Percentiles rank a stretch among this genome's conserved stretches.
phyloP scores from a whole-genome alignment of 2,797 vertebrate genomes.

The Xyrichtys novacula region DNA sequence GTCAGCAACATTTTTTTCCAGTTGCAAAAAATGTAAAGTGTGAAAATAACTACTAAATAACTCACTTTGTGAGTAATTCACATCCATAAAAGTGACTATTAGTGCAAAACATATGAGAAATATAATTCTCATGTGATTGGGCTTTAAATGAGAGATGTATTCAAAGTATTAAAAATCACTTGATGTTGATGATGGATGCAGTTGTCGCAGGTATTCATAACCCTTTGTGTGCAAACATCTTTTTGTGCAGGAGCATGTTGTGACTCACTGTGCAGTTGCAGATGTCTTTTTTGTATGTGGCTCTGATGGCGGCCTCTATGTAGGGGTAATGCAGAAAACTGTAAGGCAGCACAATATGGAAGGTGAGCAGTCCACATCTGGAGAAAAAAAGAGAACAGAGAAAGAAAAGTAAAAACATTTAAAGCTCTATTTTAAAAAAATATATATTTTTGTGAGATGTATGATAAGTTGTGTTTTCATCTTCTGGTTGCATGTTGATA shows the following conservation, averaged over 20 bases:
- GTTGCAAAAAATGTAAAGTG: no score
- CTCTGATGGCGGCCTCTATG: conserved; percentile 88
- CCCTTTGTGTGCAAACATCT: not conserved
- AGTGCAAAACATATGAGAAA: no score
- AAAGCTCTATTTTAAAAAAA: no score
- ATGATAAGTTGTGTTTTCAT: not conserved
- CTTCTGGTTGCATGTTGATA: not conserved
- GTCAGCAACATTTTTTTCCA: not conserved
- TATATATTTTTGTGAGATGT: not conserved
- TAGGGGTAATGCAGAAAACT: conserved; percentile 89
- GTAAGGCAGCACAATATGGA: conserved; percentile 90
- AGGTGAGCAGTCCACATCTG: conserved; percentile 91
- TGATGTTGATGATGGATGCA: not conserved
- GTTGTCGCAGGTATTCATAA: no score
- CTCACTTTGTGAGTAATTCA: no score
- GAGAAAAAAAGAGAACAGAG: not conserved
- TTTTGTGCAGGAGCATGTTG: conserved; percentile 1
- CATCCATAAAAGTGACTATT: no score
- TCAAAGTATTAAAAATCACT: not conserved
- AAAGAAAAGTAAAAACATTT: not conserved
- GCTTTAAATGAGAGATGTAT: no score
- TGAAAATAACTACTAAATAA: no score
- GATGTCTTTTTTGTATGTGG: conserved; percentile 83
- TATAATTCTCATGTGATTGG: no score
- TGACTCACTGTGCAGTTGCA: conserved; percentile 89